phyloP scores from a whole-genome alignment of 2,113 vertebrate species.

The Hyla sarda region DNA sequence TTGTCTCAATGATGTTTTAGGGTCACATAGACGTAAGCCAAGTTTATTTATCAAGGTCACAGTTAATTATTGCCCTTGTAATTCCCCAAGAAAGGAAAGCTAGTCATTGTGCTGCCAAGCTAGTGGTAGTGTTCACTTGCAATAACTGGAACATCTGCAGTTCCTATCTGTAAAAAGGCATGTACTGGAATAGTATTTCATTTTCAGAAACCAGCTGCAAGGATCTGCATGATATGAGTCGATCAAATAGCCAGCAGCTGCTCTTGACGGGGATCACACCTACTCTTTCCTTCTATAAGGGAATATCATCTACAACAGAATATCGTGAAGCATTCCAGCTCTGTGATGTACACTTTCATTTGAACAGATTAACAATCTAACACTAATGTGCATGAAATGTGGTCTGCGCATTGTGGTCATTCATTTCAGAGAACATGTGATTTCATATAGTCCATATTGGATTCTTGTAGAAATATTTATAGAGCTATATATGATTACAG shows the following conservation, averaged over 20 bases:
- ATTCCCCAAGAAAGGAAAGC: slow-evolving; percentile 46
- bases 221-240: slow-evolving; percentile 36
- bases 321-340: background rate
- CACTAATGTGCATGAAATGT: background rate
- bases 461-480: slow-evolving; percentile 43
- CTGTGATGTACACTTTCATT: background rate
- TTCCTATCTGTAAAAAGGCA: slow-evolving; percentile 36
- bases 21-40: slow-evolving; percentile 56
- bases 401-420: background rate
- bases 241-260: slow-evolving; percentile 27
- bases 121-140: slow-evolving; percentile 16
- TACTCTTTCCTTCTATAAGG: slow-evolving; percentile 12
- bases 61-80: slow-evolving; percentile 43
- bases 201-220: slow-evolving; percentile 32
- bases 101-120: slow-evolving; percentile 15
- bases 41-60: slow-evolving; percentile 52
- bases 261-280: slow-evolving; percentile 30
- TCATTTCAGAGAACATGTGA: background rate
- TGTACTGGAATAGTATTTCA: slow-evolving; percentile 25
- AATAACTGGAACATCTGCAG: slow-evolving; percentile 40
- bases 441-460: background rate
- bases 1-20: slow-evolving; percentile 55
- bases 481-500: slow-evolving; percentile 28
- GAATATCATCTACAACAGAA: slow-evolving; percentile 8
- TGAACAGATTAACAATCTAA: slow-evolving; percentile 11